These are phyloP conservation scores for Hippocampus barbouri DNA, from an alignment of 2,113 vertebrate genomes.

Conservation along the genomic window DNA sequence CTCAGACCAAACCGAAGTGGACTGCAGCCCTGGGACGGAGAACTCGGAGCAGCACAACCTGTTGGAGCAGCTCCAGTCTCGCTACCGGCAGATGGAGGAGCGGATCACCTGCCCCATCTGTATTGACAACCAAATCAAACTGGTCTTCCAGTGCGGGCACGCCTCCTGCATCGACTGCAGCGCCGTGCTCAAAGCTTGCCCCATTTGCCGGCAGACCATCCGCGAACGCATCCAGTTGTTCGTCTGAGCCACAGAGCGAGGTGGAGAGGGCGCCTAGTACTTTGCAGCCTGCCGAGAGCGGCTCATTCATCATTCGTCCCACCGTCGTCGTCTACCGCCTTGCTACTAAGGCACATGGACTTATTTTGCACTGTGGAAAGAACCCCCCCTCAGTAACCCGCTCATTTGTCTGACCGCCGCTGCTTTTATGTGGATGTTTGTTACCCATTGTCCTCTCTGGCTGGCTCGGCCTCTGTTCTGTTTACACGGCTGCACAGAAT, in stretches of 20 bases:
- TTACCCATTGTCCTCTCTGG: slow-evolving; percentile 60
- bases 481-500: slow-evolving; percentile 64
- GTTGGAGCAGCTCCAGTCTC: slow-evolving; percentile 94
- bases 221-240: slow-evolving; percentile 92
- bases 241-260: slow-evolving; percentile 70
- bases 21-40: slow-evolving; percentile 75
- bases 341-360: slow-evolving; percentile 5
- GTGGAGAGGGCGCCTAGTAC: too few species aligned
- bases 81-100: slow-evolving; percentile 98
- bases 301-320: not conserved
- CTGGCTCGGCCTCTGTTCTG: slow-evolving; percentile 45
- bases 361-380: slow-evolving; percentile 5
- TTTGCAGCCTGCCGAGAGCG: slow-evolving; percentile 10
- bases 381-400: not conserved
- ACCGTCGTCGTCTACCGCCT: not conserved
- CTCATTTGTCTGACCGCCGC: slow-evolving; percentile 44
- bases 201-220: slow-evolving; percentile 94
- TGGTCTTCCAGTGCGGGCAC: slow-evolving; percentile 97
- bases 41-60: slow-evolving; percentile 87
- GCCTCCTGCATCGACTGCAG: slow-evolving; percentile 94
- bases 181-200: slow-evolving; percentile 85
- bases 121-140: slow-evolving; percentile 96
- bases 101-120: slow-evolving; percentile 98
- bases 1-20: slow-evolving; percentile 90
- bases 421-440: slow-evolving; percentile 66